A percentile compares a stretch with the other conserved stretches of the same genome.
Evolutionary conservation across 1,140 invertebrate species (phyloP).

Genomic region (Pectinophora gossypiella): DNA sequence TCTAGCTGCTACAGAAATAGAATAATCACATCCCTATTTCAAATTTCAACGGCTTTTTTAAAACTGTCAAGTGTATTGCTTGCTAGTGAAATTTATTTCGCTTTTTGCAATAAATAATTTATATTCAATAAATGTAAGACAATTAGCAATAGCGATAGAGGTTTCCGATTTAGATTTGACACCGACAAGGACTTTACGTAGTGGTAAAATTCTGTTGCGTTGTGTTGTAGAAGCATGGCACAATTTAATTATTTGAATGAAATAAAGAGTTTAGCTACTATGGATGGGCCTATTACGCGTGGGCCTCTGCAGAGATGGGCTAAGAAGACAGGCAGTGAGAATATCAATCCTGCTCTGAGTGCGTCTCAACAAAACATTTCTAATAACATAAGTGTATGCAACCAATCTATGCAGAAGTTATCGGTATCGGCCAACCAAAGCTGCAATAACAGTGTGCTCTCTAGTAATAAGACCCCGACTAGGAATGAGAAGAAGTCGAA

Average conservation of each 20-base stretch:
- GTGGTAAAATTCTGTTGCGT: neutral
- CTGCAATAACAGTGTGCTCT: slow-evolving; percentile 60
- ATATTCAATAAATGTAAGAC: neutral
- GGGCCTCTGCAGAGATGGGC: slow-evolving; percentile 88
- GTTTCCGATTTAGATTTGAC: neutral
- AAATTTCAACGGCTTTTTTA: slow-evolving; percentile 1
- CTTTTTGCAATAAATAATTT: neutral
- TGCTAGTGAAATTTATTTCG: neutral
- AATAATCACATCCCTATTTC: neutral
- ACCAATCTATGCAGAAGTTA: slow-evolving; percentile 75
- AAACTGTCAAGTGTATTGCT: neutral
- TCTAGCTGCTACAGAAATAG: no score
- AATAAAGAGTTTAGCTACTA: slow-evolving; percentile 82
- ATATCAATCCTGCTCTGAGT: slow-evolving; percentile 51
- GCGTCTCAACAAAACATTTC: slow-evolving; percentile 59
- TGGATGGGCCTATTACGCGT: slow-evolving; percentile 85
- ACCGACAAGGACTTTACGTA: neutral
- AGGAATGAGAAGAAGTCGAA: slow-evolving; percentile 69
- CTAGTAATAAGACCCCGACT: slow-evolving; percentile 58
- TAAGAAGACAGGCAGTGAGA: slow-evolving; percentile 77
- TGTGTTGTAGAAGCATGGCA: slow-evolving; percentile 76
- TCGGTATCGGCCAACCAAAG: slow-evolving; percentile 77
- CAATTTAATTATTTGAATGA: slow-evolving; percentile 88
- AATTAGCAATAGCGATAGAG: neutral
- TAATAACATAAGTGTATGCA: slow-evolving; percentile 70